Percentiles rank a stretch among this genome's conserved stretches.
phyloP scores from a whole-genome alignment of 2,888 invertebrate genomes.

The Philereme transversata region DNA sequence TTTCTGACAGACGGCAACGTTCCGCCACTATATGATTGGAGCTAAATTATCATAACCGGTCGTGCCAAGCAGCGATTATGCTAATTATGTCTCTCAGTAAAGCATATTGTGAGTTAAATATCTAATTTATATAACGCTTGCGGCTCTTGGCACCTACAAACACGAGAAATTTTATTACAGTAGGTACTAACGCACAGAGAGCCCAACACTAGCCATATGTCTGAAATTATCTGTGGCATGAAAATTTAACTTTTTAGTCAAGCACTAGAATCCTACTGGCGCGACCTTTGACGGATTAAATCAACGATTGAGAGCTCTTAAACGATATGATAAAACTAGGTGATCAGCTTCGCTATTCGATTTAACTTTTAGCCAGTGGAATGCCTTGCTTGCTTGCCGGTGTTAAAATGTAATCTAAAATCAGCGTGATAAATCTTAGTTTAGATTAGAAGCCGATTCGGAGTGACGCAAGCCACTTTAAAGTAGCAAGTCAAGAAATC shows the following conservation, averaged over 20 bases:
- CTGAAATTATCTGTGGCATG: too few relatives aligned
- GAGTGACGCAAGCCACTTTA: background rate
- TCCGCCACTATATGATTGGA: conserved; percentile 53
- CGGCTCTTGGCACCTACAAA: conserved; percentile 6
- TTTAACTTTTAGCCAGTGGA: too few relatives aligned
- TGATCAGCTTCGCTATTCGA: too few relatives aligned
- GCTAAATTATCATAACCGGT: conserved; percentile 64
- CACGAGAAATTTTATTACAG: background rate
- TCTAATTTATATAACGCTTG: conserved; percentile 56
- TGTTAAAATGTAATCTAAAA: background rate
- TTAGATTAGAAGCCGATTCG: background rate
- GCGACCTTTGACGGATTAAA: too few relatives aligned
- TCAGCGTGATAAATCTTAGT: background rate
- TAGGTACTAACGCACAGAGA: background rate
- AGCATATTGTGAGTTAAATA: conserved; percentile 63
- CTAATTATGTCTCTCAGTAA: conserved; percentile 58
- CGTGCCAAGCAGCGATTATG: conserved; percentile 60
- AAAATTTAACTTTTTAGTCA: too few relatives aligned
- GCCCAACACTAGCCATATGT: too few relatives aligned
- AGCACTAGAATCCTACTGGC: too few relatives aligned
- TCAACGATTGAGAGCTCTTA: too few relatives aligned
- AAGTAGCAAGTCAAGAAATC: conserved; percentile 28
- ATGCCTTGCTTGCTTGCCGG: too few relatives aligned
- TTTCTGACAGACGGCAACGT: conserved; percentile 38
- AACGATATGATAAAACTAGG: too few relatives aligned